phyloP scores from a whole-genome alignment of 35 echinoderm and acorn worm genomes.

The Ophioderma brevispina region DNA sequence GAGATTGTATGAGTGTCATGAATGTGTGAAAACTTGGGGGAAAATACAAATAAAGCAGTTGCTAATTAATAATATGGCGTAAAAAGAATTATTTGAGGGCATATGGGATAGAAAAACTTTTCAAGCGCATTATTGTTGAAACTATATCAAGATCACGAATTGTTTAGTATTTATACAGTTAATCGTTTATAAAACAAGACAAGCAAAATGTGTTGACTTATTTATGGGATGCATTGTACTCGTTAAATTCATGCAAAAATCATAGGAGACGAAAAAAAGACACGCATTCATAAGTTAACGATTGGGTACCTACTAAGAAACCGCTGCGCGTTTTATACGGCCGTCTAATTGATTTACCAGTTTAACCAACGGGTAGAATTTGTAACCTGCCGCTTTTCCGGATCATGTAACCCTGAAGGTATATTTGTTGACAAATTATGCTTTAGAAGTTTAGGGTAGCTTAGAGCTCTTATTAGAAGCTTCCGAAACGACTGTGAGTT shows the following conservation, averaged over 20 bases:
- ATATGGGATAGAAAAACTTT: too few relatives aligned
- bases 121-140: too few relatives aligned
- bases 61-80: too few relatives aligned
- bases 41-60: too few relatives aligned
- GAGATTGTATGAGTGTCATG: too few relatives aligned
- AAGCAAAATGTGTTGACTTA: background rate
- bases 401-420: background rate
- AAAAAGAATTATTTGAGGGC: too few relatives aligned
- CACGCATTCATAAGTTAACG: background rate
- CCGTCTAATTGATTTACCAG: background rate
- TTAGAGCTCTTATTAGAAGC: background rate
- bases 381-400: background rate
- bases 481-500: too few relatives aligned
- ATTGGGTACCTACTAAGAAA: background rate
- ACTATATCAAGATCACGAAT: too few relatives aligned
- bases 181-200: too few relatives aligned
- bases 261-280: background rate
- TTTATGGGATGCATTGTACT: background rate
- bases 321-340: background rate
- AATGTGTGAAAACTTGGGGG: too few relatives aligned
- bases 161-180: too few relatives aligned
- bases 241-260: background rate
- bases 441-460: slow-evolving; percentile 3
- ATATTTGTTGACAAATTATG: background rate
- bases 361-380: background rate